Base-by-base conservation (phyloP, 2,797 vertebrate species). In the Parauchenoglanis punctatus region DNA sequence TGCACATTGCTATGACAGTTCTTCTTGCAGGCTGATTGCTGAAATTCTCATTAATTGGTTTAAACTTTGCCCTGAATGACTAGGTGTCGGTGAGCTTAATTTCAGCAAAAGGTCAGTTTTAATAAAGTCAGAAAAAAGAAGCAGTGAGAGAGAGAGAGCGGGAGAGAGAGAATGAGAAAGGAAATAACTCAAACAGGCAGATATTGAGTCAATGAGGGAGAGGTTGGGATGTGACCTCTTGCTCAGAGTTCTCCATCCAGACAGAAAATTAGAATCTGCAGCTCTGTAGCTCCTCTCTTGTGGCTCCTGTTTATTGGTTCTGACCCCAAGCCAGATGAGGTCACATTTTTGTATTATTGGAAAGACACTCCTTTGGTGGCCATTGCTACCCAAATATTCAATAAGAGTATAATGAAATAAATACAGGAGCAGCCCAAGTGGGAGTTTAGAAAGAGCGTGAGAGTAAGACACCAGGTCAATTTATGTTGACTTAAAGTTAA, bases 41-140 rank as follows among this genome's bases (percentile, higher is more conserved):
- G 91, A 95, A 95, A 94, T 94, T 93, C 91, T 93, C 91, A 94
- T 96, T 96, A 96, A 96, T 96, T 96, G 94, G 95, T 96, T 95
- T 96, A 96, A 96, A 96, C 95, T 96, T 96, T 96, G 95, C 95
- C 94, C 95, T 92, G 54, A 78, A 91, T 92, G 93, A 92, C 94
- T 92, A 89, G 93, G 95, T 94, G 95, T 94, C 93, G 89, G 91
- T 93, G 91, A 88, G 93, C 92, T 96, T 96, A 95, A 96, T 96
- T 96, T 96, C 93, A 95, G 94, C 93, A 90, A 96, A 96, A 96
- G 95, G 96, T 96, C 95, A 95, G 94, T 95, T 95, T 96, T 94
- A 96, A 96, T 96, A 96, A 95, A 95, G 95, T 93, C 89, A 91
- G 93, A 91, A 91, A 92, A 40, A 88, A 91, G 49, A 92, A 90